Evolutionary conservation across 2,113 vertebrate species (phyloP).

Genomic region (Toxotes jaculatrix): DNA sequence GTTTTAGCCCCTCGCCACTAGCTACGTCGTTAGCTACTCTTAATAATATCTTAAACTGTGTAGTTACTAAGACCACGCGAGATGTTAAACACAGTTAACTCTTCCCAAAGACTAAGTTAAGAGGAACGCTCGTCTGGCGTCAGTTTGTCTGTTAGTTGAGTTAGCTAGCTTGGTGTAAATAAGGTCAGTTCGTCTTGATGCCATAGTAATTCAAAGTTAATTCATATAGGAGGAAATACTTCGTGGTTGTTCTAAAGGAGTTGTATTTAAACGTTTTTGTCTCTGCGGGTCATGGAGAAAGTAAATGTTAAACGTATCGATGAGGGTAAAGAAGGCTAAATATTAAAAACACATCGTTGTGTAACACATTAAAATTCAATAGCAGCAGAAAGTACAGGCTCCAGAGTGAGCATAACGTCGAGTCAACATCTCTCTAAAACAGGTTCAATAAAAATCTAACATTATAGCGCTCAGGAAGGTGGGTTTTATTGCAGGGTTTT

Average conservation of each 20-base stretch:
- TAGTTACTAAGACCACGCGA: fast-evolving
- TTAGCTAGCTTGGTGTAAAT: not conserved
- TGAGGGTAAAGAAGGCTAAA: too few relatives aligned
- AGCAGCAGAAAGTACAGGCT: too few relatives aligned
- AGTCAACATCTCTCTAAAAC: too few relatives aligned
- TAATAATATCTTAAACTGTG: fast-evolving
- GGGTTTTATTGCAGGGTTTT: too few relatives aligned
- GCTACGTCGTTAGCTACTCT: not conserved
- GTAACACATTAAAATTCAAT: too few relatives aligned
- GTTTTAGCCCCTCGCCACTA: not conserved
- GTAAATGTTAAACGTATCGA: too few relatives aligned
- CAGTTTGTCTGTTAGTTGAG: not conserved
- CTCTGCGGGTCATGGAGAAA: not conserved
- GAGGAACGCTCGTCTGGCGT: fast-evolving
- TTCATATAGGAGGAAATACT: not conserved
- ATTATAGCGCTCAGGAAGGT: not conserved
- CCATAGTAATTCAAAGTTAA: too few relatives aligned
- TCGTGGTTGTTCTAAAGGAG: not conserved
- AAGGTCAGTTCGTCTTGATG: not conserved
- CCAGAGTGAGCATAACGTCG: too few relatives aligned
- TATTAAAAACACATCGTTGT: too few relatives aligned
- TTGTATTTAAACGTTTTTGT: not conserved
- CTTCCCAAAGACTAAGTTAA: fast-evolving
- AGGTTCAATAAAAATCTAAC: not conserved
- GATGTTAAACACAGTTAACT: not conserved